Base-by-base conservation (phyloP, 2,888 invertebrate species). In the Parnassius apollo region DNA sequence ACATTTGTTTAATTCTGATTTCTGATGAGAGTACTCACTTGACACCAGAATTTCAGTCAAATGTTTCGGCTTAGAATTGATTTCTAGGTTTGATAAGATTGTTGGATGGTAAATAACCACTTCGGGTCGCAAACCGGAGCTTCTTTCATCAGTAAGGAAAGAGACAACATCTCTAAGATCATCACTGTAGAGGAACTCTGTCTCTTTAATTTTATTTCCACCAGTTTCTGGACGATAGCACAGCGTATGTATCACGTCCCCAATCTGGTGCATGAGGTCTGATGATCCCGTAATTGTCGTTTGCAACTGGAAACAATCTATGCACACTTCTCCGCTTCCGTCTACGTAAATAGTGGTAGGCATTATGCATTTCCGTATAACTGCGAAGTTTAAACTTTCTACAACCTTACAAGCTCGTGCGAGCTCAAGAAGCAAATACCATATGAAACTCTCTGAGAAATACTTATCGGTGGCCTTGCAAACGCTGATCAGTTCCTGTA, bases 51-150 rank as follows among this genome's bases (percentile, higher is more conserved):
- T 82, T 42, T 88, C 81, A 69, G 70, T 70, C 12, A 84, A 71
- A 64, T 69, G 68, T 68, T 74, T 81, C 1, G 81, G 78, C 45
- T 68, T 73, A 1, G 71, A 68, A 42, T 76, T 71, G 2, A 73
- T 69, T 69, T 88, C 88, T n/a, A 88, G 71, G 70, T 91, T 88
- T 48, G 88, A 77, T 25, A 92, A 83, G 11, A 92, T 86, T 12
- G 91, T 91, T 9, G 92, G 92, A 67, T 92, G 92, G 68, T 88
- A 87, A 13, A 92, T 77, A 10, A 92, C 76, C 2, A 89, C 85
- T 57, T 91, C 88, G 1, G 90, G 85, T 2, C 80, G 83, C 63
- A 91, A 71, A 48, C 75, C 73, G 2, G 71, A 59, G 66, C 82
- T 81, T 64, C 76, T 81, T n/a, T 81, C 78, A 61, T 89, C 88